Percentiles rank a stretch among this genome's conserved stretches.
Evolutionary conservation across 2,797 vertebrate species (phyloP).

Genomic region (Fistularia commersonii): DNA sequence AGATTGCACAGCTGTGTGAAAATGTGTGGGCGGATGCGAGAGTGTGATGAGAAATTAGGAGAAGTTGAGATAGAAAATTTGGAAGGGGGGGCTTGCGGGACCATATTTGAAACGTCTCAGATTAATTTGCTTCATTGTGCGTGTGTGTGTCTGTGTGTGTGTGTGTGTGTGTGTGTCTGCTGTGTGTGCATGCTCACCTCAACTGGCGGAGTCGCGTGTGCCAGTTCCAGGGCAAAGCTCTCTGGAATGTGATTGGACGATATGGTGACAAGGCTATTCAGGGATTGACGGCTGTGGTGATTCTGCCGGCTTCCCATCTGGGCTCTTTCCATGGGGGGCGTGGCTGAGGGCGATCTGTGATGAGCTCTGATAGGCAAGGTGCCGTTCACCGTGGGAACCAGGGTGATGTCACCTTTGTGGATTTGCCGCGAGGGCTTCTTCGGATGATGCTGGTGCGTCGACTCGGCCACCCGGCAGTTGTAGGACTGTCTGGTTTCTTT

Average conservation of each 20-base stretch:
- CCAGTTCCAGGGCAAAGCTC: constrained; percentile 92
- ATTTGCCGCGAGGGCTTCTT: constrained; percentile 93
- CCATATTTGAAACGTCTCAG: constrained; percentile 25
- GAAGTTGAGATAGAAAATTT: constrained; percentile 17
- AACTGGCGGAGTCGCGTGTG: constrained; percentile 91
- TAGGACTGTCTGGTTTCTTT: constrained; percentile 90
- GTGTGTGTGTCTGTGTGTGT: constrained; percentile 15
- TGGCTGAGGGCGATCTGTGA: constrained; percentile 86
- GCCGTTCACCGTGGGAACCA: constrained; percentile 92
- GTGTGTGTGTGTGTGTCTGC: constrained; percentile 4
- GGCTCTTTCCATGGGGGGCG: constrained; percentile 88
- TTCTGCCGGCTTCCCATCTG: constrained; percentile 91
- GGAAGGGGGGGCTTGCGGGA: constrained; percentile 22
- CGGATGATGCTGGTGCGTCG: constrained; percentile 92
- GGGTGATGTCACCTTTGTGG: constrained; percentile 95
- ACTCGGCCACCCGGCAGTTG: constrained; percentile 94
- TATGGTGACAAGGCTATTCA: constrained; percentile 97
- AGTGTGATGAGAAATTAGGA: neutral
- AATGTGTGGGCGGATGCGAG: constrained; percentile 2
- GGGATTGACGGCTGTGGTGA: constrained; percentile 93
- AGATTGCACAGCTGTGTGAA: constrained; percentile 18
- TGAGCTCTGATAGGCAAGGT: constrained; percentile 92
- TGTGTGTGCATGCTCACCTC: constrained; percentile 82
- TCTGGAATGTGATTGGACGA: constrained; percentile 97
- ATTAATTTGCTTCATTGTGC: constrained; percentile 22